Percentiles rank a stretch among this genome's conserved stretches.
Conservation (phyloP, 2,113 vertebrate species). For the Calyptomena viridis region DNA sequence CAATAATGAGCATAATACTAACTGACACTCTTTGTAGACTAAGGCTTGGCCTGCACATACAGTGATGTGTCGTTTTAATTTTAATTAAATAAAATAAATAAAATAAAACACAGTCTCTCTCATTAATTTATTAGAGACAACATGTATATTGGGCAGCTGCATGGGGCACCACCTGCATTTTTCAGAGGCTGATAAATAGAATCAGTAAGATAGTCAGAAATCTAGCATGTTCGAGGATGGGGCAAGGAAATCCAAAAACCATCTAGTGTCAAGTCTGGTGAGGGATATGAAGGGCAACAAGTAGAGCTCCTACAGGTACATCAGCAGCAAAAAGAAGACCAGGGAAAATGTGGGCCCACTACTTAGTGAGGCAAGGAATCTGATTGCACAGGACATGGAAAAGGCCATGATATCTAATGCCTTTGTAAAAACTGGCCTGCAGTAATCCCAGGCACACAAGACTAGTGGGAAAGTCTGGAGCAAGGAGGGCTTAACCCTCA, state of each 20-base stretch:
- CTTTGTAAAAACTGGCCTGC: neutral
- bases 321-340: neutral
- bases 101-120: neutral
- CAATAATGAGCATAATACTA: constrained; percentile 29
- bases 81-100: constrained; percentile 35
- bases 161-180: neutral
- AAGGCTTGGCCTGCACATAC: neutral
- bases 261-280: neutral
- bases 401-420: neutral
- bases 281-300: neutral
- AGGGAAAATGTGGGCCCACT: neutral
- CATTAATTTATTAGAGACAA: neutral
- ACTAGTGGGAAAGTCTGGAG: neutral
- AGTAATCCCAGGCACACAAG: neutral
- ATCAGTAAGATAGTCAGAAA: neutral
- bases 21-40: constrained; percentile 43
- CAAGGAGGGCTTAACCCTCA: neutral
- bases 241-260: neutral
- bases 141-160: neutral
- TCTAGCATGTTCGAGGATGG: neutral
- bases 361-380: fast-evolving
- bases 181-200: neutral
- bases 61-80: constrained; percentile 27
- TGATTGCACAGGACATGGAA: neutral
- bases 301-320: neutral